These are phyloP conservation scores for Riparia riparia DNA, from an alignment of 2,113 vertebrate genomes.

Conservation along the genomic window DNA sequence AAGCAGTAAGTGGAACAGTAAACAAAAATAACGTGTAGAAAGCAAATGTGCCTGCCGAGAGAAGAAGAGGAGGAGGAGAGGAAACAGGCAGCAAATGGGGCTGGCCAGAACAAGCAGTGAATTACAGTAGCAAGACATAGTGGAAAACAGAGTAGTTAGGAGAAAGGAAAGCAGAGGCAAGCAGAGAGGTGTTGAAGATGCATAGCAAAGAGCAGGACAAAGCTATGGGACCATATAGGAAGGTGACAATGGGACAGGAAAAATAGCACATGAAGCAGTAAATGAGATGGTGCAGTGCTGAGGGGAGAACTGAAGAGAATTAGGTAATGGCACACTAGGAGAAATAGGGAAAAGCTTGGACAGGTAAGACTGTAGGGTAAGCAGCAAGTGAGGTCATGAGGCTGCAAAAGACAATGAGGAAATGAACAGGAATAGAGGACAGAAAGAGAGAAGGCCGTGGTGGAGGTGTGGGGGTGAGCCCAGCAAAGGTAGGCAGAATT, in stretches of 20 bases:
- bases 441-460: background rate
- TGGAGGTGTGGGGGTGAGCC: background rate
- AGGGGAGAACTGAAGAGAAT: background rate
- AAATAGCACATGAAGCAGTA: background rate
- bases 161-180: background rate
- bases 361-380: background rate
- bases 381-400: background rate
- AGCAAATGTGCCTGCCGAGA: fast-evolving
- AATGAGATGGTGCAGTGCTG: background rate
- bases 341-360: background rate
- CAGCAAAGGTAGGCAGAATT: background rate
- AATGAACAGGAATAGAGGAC: background rate
- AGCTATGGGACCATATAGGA: background rate
- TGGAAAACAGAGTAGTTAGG: background rate
- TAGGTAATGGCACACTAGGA: background rate
- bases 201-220: background rate
- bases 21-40: background rate
- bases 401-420: background rate
- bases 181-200: background rate
- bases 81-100: background rate
- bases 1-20: background rate
- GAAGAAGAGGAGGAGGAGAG: background rate
- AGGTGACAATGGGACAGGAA: background rate
- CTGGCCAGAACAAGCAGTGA: background rate
- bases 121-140: background rate